Conservation (phyloP, 2,888 invertebrate species). For the Nudaria mundana region DNA sequence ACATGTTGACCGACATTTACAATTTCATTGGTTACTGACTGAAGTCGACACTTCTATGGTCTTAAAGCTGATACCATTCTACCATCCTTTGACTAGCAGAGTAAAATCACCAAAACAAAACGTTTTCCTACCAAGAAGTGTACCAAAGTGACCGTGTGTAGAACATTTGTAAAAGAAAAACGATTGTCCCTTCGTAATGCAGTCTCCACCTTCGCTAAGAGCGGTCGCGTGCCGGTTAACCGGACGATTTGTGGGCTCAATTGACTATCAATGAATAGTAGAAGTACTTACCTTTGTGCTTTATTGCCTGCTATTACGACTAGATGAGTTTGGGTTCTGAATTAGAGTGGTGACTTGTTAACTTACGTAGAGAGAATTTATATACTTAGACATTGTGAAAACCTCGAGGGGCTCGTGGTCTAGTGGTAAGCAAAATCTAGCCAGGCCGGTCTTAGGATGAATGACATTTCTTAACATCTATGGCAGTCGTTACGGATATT, state of each 20-base stretch:
- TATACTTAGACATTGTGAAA: neutral
- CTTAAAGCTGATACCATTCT: no score
- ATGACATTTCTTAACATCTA: no score
- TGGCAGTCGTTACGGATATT: no score
- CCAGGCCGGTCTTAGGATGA: no score
- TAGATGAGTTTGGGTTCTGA: constrained; percentile 3
- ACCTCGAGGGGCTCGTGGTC: no score
- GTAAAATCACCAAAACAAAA: no score
- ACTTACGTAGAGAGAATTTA: neutral
- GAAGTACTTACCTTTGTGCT: constrained; percentile 46
- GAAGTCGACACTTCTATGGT: no score
- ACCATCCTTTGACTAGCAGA: no score
- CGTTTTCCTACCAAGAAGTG: no score
- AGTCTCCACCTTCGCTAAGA: constrained; percentile 45
- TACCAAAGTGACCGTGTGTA: constrained; percentile 25
- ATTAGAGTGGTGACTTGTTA: constrained; percentile 1
- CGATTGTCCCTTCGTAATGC: constrained; percentile 35
- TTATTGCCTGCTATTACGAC: constrained; percentile 27
- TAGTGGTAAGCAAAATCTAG: no score
- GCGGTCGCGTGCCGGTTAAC: constrained; percentile 49
- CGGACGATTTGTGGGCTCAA: constrained; percentile 66
- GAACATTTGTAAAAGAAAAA: constrained; percentile 40
- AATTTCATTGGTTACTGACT: no score
- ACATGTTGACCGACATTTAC: no score
- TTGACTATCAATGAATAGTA: constrained; percentile 72